phyloP scores from a whole-genome alignment of 2,113 vertebrate species.

The Austrofundulus limnaeus region DNA sequence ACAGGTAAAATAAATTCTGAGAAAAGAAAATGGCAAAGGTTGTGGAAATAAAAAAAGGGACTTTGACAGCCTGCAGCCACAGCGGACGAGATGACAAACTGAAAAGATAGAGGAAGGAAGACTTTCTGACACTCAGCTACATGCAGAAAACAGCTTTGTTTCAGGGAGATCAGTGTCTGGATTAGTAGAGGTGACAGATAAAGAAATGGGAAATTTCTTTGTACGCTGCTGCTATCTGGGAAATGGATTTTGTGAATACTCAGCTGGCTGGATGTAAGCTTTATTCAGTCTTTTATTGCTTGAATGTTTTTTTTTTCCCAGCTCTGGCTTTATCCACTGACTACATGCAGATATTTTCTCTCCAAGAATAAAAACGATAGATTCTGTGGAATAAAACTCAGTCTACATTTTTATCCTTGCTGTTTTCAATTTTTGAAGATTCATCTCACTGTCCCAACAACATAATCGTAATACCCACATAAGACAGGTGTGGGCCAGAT shows the following conservation, averaged over 20 bases:
- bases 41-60: constrained; percentile 11
- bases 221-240: constrained; percentile 44
- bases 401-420: background rate
- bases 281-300: constrained; percentile 42
- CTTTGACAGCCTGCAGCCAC: no score
- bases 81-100: constrained; percentile 41
- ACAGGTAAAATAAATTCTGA: background rate
- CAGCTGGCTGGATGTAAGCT: constrained; percentile 52
- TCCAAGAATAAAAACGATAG: background rate
- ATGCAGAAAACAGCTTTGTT: constrained; percentile 56
- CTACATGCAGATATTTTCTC: constrained; percentile 18
- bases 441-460: background rate
- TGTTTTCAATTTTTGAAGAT: background rate
- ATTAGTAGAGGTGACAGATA: constrained; percentile 65
- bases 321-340: constrained; percentile 26
- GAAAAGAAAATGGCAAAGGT: constrained; percentile 9
- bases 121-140: constrained; percentile 57
- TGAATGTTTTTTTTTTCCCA: constrained; percentile 46
- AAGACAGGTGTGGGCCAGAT: no score
- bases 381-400: background rate
- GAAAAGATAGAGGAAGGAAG: constrained; percentile 48
- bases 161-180: constrained; percentile 57
- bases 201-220: constrained; percentile 66
- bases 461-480: background rate
- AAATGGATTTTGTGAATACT: constrained; percentile 62